Evolutionary conservation across 2,113 vertebrate species (phyloP).

Genomic region (Sus scrofa): T2T-Sscrofa CM000816.6:108453001-108453500

Average conservation of each 20-base stretch:
- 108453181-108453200: conserved; percentile 19
- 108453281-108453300: background rate
- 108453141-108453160: background rate
- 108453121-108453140: conserved; percentile 39
- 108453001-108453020: background rate
- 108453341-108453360: background rate
- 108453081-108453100: background rate
- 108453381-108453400: background rate
- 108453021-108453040: background rate
- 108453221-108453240: background rate
- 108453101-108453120: conserved; percentile 30
- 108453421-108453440: background rate
- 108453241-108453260: background rate
- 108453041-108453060: background rate
- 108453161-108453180: background rate
- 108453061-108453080: background rate
- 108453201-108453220: conserved; percentile 8
- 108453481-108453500: background rate
- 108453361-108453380: no score
- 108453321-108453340: background rate
- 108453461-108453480: background rate
- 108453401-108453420: background rate
- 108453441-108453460: background rate
- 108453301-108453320: background rate
- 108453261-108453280: background rate